These are phyloP conservation scores for Pogonomyrmex californicus DNA, from an alignment of 1,140 invertebrate species.

Conservation along the genomic window DNA sequence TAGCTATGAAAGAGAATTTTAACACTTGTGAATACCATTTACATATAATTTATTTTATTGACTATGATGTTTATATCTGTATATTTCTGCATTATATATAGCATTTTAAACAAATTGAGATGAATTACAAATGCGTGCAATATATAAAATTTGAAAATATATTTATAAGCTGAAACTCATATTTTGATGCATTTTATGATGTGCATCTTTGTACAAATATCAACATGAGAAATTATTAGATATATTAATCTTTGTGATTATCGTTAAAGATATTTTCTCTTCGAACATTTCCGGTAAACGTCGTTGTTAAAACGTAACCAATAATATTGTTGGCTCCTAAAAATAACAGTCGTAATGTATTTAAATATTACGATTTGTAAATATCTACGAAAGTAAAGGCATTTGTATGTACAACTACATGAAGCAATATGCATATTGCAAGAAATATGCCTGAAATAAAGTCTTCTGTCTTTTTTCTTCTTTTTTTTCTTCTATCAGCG, in stretches of 20 bases:
- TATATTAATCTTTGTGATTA: conserved; percentile 5
- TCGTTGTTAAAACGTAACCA: background rate
- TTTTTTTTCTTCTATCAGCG: background rate
- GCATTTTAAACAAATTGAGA: background rate
- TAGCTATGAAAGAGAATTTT: conserved; percentile 1
- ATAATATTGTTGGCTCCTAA: background rate
- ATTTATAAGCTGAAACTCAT: background rate
- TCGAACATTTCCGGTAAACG: background rate
- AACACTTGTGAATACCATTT: background rate
- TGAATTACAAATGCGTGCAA: background rate
- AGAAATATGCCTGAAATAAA: conserved; percentile 31
- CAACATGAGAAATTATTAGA: background rate
- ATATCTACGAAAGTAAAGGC: background rate
- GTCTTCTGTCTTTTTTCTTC: background rate
- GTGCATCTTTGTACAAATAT: background rate
- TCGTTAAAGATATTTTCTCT: background rate
- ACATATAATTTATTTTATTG: background rate
- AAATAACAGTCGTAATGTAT: background rate
- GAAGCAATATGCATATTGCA: background rate
- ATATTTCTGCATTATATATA: background rate
- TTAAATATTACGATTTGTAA: background rate
- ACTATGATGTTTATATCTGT: background rate
- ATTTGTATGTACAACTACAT: background rate
- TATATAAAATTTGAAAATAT: background rate
- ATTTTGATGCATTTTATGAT: background rate